These are phyloP conservation scores for Drosophila mettleri DNA, from an alignment of 2,888 invertebrate genomes.

Conservation along the genomic window DNA sequence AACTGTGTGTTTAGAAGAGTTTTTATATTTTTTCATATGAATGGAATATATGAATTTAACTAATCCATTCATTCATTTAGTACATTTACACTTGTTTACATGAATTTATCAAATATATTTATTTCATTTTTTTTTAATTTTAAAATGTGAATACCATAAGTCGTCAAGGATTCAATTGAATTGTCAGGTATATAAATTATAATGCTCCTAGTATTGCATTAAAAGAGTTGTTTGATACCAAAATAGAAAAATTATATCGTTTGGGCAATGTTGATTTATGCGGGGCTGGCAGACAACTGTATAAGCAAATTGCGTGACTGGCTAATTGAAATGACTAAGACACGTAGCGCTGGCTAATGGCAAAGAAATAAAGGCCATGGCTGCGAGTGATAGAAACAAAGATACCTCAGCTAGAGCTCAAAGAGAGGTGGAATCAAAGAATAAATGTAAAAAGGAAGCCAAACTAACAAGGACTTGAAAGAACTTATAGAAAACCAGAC, in stretches of 20 bases:
- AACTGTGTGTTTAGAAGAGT: conserved; percentile 27
- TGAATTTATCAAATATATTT: background rate
- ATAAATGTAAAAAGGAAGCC: background rate
- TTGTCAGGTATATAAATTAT: background rate
- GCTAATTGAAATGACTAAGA: conserved; percentile 68
- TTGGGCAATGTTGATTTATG: conserved; percentile 65
- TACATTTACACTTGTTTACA: background rate
- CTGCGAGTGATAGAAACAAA: background rate
- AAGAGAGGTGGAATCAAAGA: background rate
- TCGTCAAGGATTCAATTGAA: conserved; percentile 6
- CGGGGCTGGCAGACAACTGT: conserved; percentile 61
- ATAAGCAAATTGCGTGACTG: conserved; percentile 76
- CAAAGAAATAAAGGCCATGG: conserved; percentile 4
- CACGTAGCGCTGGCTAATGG: conserved; percentile 1
- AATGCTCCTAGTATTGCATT: background rate
- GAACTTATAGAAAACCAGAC: background rate
- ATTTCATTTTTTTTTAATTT: no score
- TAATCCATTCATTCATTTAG: conserved; percentile 8
- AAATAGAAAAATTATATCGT: conserved; percentile 26
- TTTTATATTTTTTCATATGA: conserved; percentile 27
- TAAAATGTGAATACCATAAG: background rate
- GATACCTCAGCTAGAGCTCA: conserved; percentile 9
- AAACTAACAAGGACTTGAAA: background rate
- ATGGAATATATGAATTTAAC: conserved; percentile 22
- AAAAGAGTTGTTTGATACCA: conserved; percentile 33